Base-by-base conservation (phyloP, 2,113 vertebrate species). In the Dendrocopos noguchii region DNA sequence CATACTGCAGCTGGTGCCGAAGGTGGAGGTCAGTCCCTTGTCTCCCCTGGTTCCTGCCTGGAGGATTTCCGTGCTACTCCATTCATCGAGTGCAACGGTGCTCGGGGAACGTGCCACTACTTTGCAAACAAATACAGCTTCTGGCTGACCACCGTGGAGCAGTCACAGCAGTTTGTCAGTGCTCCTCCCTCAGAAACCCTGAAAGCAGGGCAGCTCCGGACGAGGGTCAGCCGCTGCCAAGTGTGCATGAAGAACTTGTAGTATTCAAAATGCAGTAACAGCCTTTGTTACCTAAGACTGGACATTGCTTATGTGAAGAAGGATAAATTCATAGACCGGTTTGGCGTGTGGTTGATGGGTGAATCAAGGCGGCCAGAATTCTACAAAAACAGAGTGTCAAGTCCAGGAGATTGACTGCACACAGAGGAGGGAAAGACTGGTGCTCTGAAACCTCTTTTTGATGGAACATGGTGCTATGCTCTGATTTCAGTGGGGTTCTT, bases 111-210 rank as follows among this genome's bases (percentile, higher is more conserved):
- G 0, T 99, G 99, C 96, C 98, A 99, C 86, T 99, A 99, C 97
- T 99, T 99, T 29, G 98, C 98, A 91, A 99, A 99, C 95, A 99
- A 99, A 73, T 99, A 98, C 98, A 99, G 99, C 97, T 99, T 99
- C 98, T 99, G 99, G 99, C 98, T 99, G 88, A 99, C 98, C 1
- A 98, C 98, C 0, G 98, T 99, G 27, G 98, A 99, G 10, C 97
- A 95, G 84, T 92, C 74, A 6, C 96, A 95, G 81, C 98, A 99
- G 97, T 99, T 99, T 64, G 63, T 93, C 22, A 95, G 97, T 1
- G 96, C 97, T 10, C 95, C 94, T 5, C 55, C 95, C 39, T 98
- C 98, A 11, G 98, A 99, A 88, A 99, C 98, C 0, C 97, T 99
- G 92, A 99, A 99, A 95, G 98, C 98, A 0, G 98, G 98, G 39